Conservation (phyloP, 2,113 vertebrate species). For the Silurus meridionalis region DNA sequence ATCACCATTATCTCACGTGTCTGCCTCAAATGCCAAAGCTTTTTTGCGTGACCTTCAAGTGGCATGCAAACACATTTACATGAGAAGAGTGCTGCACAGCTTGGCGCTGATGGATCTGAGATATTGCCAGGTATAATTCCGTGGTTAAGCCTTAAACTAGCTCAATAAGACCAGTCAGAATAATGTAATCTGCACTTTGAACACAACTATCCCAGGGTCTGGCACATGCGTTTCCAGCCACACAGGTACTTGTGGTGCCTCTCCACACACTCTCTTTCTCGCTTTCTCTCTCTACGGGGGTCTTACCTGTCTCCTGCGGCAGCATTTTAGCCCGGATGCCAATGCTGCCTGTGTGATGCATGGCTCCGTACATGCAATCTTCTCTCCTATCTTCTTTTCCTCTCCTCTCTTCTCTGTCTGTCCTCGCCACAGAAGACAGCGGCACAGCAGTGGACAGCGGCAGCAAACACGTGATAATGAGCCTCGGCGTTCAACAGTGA, state of each 20-base stretch:
- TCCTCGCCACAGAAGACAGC: slow-evolving; percentile 60
- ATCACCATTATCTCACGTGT: slow-evolving; percentile 38
- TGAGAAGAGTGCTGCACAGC: slow-evolving; percentile 20
- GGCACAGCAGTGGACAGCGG: slow-evolving; percentile 27
- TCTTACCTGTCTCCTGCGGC: slow-evolving; percentile 95
- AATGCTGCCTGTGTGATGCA: slow-evolving; percentile 86
- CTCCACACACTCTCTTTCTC: slow-evolving; percentile 11
- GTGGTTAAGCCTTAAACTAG: slow-evolving; percentile 21
- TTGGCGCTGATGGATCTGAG: neutral
- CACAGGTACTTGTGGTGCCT: slow-evolving; percentile 6
- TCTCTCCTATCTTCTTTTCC: slow-evolving; percentile 76
- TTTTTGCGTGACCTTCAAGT: slow-evolving; percentile 20
- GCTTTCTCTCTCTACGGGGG: slow-evolving; percentile 17
- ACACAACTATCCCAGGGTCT: neutral
- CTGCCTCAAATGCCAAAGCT: slow-evolving; percentile 32
- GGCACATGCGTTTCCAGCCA: slow-evolving; percentile 9
- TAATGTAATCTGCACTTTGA: neutral
- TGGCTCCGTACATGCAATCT: slow-evolving; percentile 77
- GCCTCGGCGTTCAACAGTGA: slow-evolving; percentile 30
- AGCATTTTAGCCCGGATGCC: slow-evolving; percentile 91
- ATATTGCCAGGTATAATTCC: neutral
- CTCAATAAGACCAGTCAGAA: neutral
- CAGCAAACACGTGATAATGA: slow-evolving; percentile 4
- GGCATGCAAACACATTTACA: slow-evolving; percentile 10
- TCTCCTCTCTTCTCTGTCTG: slow-evolving; percentile 75